phyloP scores from a whole-genome alignment of 1,140 invertebrate genomes.

The Drosophila nasuta region DNA sequence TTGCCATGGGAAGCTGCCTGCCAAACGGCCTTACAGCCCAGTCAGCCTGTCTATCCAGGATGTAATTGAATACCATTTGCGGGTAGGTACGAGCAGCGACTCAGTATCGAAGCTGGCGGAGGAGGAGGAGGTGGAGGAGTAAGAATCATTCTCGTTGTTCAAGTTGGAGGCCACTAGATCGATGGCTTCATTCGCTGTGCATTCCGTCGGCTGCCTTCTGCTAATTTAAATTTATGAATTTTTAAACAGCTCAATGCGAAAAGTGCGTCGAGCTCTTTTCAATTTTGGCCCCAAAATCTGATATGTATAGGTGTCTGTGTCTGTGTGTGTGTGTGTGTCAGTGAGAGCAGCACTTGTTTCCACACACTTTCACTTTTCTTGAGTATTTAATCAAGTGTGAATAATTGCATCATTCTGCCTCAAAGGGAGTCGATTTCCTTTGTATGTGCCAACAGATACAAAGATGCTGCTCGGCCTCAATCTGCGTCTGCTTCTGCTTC shows the following conservation, averaged over 20 bases:
- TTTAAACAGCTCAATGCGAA: constrained; percentile 75
- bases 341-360: constrained; percentile 58
- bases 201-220: constrained; percentile 18
- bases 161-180: constrained; percentile 16
- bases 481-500: constrained; percentile 5
- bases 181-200: constrained; percentile 63
- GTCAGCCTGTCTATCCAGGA: constrained; percentile 7
- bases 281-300: constrained; percentile 27
- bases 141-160: too few species aligned
- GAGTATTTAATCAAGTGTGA: constrained; percentile 82
- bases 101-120: constrained; percentile 16
- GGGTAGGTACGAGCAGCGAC: constrained; percentile 23
- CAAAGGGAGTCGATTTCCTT: constrained; percentile 80
- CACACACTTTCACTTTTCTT: constrained; percentile 82
- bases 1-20: constrained; percentile 28
- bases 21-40: constrained; percentile 1
- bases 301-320: constrained; percentile 13
- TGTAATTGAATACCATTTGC: constrained; percentile 48
- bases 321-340: neutral
- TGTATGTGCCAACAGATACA: constrained; percentile 67
- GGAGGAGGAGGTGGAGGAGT: neutral
- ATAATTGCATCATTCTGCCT: constrained; percentile 82
- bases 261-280: constrained; percentile 4
- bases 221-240: constrained; percentile 84
- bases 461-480: constrained; percentile 4